These are phyloP conservation scores for Labroides dimidiatus DNA, from an alignment of 2,797 vertebrate genomes.

Conservation along the genomic window DNA sequence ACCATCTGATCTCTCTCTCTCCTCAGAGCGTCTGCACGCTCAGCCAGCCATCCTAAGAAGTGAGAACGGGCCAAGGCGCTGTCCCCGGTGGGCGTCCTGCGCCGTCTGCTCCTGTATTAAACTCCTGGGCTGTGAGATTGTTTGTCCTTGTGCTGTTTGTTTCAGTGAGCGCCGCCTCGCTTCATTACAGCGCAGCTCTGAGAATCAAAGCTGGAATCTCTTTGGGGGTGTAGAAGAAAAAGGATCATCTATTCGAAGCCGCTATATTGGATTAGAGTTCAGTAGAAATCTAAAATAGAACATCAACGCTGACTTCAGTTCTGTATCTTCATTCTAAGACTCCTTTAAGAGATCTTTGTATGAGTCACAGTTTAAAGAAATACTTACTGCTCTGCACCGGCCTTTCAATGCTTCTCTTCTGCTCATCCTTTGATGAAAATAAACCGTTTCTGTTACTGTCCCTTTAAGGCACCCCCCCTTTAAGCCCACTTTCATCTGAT, in stretches of 20 bases:
- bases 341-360: background rate
- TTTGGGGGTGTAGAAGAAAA: background rate
- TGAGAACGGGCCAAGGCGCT: conserved; percentile 51
- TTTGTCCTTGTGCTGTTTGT: conserved; percentile 59
- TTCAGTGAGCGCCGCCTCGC: conserved; percentile 31
- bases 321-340: background rate
- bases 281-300: background rate
- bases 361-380: background rate
- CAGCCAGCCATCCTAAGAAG: conserved; percentile 60
- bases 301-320: background rate
- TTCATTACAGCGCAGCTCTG: conserved; percentile 39
- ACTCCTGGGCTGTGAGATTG: conserved; percentile 29
- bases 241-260: background rate
- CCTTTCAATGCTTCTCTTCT: background rate
- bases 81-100: conserved; percentile 50
- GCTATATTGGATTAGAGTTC: background rate
- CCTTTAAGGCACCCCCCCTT: too few relatives aligned
- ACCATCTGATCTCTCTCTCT: conserved; percentile 52
- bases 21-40: conserved; percentile 55
- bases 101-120: conserved; percentile 42
- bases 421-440: background rate
- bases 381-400: background rate
- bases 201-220: background rate
- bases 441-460: too few relatives aligned
- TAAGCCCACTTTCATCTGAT: too few relatives aligned